Evolutionary conservation across 1,140 invertebrate species (phyloP), one percentile per base, ranked within the genome.

Genomic region (Heterodera carotae): DNA sequence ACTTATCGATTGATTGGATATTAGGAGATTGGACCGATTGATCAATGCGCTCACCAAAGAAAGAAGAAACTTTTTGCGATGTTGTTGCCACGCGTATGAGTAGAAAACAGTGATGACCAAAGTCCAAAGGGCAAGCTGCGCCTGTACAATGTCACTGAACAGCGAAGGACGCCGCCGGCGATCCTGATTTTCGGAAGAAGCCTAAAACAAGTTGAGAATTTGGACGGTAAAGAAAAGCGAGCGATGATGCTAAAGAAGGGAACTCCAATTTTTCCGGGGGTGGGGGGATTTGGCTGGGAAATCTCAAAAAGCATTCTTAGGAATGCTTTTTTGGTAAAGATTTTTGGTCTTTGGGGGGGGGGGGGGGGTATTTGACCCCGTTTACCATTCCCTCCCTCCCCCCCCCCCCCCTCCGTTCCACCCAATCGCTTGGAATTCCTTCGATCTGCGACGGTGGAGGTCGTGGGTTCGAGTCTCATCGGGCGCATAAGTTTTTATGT

Each of bases 61-160:
- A n/a, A 83, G 39, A 8, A 83, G 60, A 71, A 83, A 83, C 59
- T 83, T 83, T 60, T 83, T 83, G 27, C 82, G 78, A 67, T 83
- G 82, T 36, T 83, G 84, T 48, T 82, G 82, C 82, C 82, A 83
- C 2, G 80, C 80, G 70, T 83, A 83, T 6, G 80, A 74, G 60
- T 83, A 83, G 39, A 83, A 69, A 22, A 83, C 69, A 12, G 75
- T 71, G 33, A 78, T 33, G 22, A 83, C 70, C 27, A 83, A 69
- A 29, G 82, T 84, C 82, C 82, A 83, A 34, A 83, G 74, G 5
- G 82, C 83, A 0, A 83, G 56, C 74, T 83, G 82, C 31, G 83
- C 83, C 60, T 85, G 80, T 27, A 84, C 39, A n/a, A 83, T 69
- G 33, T 83, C 82, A 2, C 60, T 48, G 22, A 83, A 70, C n/a